phyloP scores from a whole-genome alignment of 1,140 invertebrate species.

The Drosophila quadrilineata region DNA sequence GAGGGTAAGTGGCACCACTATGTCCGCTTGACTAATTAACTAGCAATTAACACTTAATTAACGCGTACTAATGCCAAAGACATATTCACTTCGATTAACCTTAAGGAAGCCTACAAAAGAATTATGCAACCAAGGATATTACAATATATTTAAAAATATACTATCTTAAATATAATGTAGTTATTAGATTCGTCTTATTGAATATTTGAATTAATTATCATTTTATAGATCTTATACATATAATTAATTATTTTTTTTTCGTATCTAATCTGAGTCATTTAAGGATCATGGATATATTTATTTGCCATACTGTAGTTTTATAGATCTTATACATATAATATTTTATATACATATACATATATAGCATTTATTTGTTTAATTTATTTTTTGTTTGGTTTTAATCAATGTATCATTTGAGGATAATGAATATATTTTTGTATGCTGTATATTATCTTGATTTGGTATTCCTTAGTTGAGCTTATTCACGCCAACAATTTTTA shows the following conservation, averaged over 20 bases:
- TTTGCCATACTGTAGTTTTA: not conserved
- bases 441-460: not conserved
- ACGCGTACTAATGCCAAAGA: constrained; percentile 25
- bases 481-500: too few species aligned
- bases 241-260: too few species aligned
- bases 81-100: constrained; percentile 30
- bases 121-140: too few species aligned
- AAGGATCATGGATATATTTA: not conserved
- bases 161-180: too few species aligned
- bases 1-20: constrained; percentile 87
- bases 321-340: not conserved
- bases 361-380: not conserved
- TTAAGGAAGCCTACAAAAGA: constrained; percentile 9
- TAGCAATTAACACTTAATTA: not conserved
- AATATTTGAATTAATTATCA: too few species aligned
- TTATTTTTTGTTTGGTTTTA: not conserved
- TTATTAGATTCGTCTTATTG: too few species aligned
- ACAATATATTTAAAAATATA: too few species aligned
- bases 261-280: too few species aligned
- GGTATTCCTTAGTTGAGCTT: not conserved
- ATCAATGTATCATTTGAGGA: not conserved
- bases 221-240: too few species aligned
- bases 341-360: too few species aligned
- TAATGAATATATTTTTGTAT: not conserved
- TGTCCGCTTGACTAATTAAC: not conserved